Conservation (phyloP, 2,113 vertebrate genomes). For the Lipotes vexillifer region DNA sequence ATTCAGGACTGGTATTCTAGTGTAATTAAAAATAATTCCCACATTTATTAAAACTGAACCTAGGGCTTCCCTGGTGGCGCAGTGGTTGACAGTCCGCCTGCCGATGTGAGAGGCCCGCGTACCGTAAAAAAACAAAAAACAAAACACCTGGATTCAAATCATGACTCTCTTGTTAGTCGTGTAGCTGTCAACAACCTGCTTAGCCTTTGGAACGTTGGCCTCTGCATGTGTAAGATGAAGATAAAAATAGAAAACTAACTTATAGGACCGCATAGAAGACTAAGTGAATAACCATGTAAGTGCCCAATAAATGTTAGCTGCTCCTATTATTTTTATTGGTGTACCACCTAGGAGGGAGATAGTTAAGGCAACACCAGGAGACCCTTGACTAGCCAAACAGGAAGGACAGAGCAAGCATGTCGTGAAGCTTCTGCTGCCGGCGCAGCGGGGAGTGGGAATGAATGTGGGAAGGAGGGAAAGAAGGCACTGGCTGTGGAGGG, state of each 20-base stretch:
- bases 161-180: background rate
- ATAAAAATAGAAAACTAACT: background rate
- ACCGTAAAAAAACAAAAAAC: too few relatives aligned
- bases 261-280: background rate
- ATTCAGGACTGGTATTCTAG: background rate
- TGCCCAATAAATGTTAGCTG: background rate
- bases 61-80: background rate
- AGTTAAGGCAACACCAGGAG: background rate
- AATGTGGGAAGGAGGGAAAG: background rate
- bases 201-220: background rate
- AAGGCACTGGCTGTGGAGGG: background rate
- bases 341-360: background rate
- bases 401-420: background rate
- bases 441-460: background rate
- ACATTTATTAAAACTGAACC: slow-evolving; percentile 40
- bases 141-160: background rate
- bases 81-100: too few relatives aligned
- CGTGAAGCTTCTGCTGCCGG: background rate
- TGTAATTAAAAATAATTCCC: slow-evolving; percentile 46
- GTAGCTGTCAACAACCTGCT: background rate
- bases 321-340: background rate
- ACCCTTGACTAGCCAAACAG: background rate
- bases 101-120: too few relatives aligned
- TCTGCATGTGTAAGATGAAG: background rate
- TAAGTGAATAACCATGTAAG: background rate